Conservation (phyloP, 2,797 vertebrate species). For the Cheirogaleus major region DNA sequence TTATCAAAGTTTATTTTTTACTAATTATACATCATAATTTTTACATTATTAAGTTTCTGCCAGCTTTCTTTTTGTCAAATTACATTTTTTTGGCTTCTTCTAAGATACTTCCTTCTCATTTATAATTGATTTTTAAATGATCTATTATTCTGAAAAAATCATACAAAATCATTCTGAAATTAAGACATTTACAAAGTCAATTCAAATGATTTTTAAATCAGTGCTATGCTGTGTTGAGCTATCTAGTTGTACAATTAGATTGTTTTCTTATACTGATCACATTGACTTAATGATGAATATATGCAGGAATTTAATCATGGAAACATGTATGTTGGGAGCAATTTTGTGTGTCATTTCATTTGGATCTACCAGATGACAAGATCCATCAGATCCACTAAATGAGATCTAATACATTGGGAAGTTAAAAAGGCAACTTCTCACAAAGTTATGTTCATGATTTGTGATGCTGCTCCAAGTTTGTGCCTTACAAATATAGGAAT, state of each 20-base stretch:
- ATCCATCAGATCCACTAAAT: neutral
- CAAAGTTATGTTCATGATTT: neutral
- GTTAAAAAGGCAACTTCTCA: neutral
- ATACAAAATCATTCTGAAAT: neutral
- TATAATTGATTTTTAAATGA: neutral
- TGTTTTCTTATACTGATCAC: neutral
- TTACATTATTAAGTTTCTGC: neutral
- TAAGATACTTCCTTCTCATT: neutral
- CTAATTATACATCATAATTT: neutral
- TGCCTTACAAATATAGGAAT: neutral
- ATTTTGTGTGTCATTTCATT: neutral
- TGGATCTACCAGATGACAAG: neutral
- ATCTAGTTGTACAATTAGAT: neutral
- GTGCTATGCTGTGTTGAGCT: neutral
- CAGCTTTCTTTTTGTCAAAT: neutral
- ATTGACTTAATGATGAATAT: neutral
- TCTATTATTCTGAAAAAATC: neutral
- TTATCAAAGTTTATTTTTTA: neutral
- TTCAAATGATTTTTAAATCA: constrained; percentile 24
- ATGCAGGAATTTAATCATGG: neutral
- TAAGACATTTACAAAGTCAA: neutral
- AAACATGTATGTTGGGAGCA: neutral
- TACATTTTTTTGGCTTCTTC: constrained; percentile 1
- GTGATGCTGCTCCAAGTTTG: neutral
- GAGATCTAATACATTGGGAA: neutral